Evolutionary conservation across 2,113 vertebrate species (phyloP), one percentile per base, ranked within the genome.

Genomic region (Amphiprion percula): DNA sequence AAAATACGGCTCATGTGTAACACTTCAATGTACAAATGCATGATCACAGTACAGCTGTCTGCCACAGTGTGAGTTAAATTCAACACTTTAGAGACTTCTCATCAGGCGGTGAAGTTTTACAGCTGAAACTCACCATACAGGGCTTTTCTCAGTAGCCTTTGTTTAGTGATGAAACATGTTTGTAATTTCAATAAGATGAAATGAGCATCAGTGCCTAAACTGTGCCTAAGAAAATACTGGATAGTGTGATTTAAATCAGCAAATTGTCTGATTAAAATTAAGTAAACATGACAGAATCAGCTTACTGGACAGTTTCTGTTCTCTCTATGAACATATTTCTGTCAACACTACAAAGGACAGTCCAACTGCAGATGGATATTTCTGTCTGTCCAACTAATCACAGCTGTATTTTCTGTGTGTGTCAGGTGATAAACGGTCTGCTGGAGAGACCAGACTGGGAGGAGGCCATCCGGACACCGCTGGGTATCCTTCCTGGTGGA

Each of bases 381-480:
- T 44, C 17, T 49, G 1, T 66, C 47, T 26, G 9, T 49, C 17
- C 11, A 19, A 10, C 21, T 24, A n/a, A 24, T 26, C 10, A 28
- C 39, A 65, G 8, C 30, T 79, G 53, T 66, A 5, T 69, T 50
- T 59, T 65, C 24, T 84, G 28, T 83, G 41, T 77, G 39, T 77
- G 0, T 11, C 91, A 99, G 98, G 97, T 99, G 83, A 95, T 99
- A 66, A 99, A 99, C 0, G 98, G 97, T 67, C 93, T 99, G 58
- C 96, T 98, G 96, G 97, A 97, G 81, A 93, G 97, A 39, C 90
- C 93, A 0, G 97, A 99, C 93, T 97, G 98, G 97, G 90, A 90
- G 61, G 91, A 92, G 0, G 93, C 95, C 59, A 93, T 98, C 89
- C 94, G 56, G 75, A 98, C 94, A 17, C 97, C 97, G 0, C 92